Percentiles rank a stretch among this genome's conserved stretches.
These are phyloP conservation scores for Volucella zonaria DNA, from an alignment of 2,888 invertebrate genomes.

Conservation along the genomic window DNA sequence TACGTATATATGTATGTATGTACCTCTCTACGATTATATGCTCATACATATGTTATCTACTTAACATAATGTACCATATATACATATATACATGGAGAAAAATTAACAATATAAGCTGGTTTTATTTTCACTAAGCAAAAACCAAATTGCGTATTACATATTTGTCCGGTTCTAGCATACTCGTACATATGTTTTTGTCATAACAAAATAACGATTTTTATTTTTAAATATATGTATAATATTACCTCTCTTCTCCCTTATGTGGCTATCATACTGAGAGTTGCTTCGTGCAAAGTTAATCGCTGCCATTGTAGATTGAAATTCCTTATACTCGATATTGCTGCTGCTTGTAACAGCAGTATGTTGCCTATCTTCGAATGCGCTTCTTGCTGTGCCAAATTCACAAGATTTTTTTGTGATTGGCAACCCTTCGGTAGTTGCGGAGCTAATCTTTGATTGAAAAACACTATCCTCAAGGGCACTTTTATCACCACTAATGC, in stretches of 20 bases:
- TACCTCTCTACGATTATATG: too few species aligned
- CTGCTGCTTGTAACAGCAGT: slow-evolving; percentile 65
- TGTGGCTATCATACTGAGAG: slow-evolving; percentile 93
- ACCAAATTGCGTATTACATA: too few species aligned
- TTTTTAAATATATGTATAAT: neutral
- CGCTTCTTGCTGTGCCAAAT: slow-evolving; percentile 32
- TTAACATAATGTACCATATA: too few species aligned
- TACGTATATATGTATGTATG: too few species aligned
- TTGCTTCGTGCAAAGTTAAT: slow-evolving; percentile 90
- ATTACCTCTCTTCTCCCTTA: slow-evolving; percentile 92
- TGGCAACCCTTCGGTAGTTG: slow-evolving; percentile 34
- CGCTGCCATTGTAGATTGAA: slow-evolving; percentile 87
- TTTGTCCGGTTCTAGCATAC: too few species aligned
- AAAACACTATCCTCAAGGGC: slow-evolving; percentile 13
- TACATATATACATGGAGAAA: too few species aligned
- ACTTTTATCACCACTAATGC: slow-evolving; percentile 55
- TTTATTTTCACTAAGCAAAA: too few species aligned
- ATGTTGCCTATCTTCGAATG: slow-evolving; percentile 57
- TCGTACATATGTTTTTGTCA: too few species aligned
- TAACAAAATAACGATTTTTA: neutral
- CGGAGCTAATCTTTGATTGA: slow-evolving; percentile 51
- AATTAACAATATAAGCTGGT: too few species aligned
- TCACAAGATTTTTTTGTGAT: slow-evolving; percentile 42
- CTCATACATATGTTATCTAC: too few species aligned
- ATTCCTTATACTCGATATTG: slow-evolving; percentile 80